A percentile compares a stretch with the other conserved stretches of the same genome.
phyloP scores from a whole-genome alignment of 1,140 invertebrate genomes.

The Maconellicoccus hirsutus region DNA sequence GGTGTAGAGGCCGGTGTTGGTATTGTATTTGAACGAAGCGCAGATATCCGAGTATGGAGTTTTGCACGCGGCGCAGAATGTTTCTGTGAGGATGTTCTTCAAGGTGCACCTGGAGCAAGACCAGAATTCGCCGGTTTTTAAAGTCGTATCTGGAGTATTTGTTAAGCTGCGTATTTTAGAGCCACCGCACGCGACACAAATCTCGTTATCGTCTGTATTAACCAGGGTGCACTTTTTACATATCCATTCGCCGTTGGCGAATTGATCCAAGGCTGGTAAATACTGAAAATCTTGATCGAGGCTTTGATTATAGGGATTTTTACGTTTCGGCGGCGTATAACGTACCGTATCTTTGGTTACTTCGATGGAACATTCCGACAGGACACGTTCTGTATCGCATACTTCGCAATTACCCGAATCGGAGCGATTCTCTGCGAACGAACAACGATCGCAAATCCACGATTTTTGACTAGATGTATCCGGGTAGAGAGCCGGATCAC shows the following conservation, averaged over 20 bases:
- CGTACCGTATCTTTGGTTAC: constrained; percentile 47
- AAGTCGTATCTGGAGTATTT: constrained; percentile 50
- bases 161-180: constrained; percentile 29
- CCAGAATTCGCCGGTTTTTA: constrained; percentile 66
- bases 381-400: constrained; percentile 47
- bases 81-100: constrained; percentile 59
- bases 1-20: neutral
- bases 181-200: constrained; percentile 65
- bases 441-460: constrained; percentile 77
- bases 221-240: constrained; percentile 78
- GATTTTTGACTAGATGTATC: constrained; percentile 31
- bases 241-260: constrained; percentile 47
- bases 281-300: constrained; percentile 33
- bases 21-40: neutral
- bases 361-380: constrained; percentile 49
- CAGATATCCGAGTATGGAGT: constrained; percentile 30
- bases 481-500: constrained; percentile 29
- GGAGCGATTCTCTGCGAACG: constrained; percentile 73
- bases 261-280: constrained; percentile 33
- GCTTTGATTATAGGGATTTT: constrained; percentile 17
- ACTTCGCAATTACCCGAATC: constrained; percentile 66
- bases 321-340: constrained; percentile 39
- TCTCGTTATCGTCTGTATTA: constrained; percentile 52
- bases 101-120: constrained; percentile 63
- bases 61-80: constrained; percentile 68